Base-by-base conservation (phyloP, 2,113 vertebrate species). In the Opisthocomus hoazin region DNA sequence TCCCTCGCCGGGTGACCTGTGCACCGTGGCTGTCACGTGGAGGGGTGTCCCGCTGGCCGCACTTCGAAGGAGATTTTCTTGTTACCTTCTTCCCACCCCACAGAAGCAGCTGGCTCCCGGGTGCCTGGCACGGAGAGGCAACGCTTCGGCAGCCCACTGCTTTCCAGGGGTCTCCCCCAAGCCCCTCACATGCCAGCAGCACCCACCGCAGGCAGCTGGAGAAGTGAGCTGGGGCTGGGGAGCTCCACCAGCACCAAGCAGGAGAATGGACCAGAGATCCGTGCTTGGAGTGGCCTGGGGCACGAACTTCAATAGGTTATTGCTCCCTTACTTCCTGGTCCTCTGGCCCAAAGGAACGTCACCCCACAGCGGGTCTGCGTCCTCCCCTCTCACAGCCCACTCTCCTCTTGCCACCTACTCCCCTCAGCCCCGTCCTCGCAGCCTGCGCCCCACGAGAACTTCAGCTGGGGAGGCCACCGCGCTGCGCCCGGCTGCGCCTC, bases 1-100 rank as follows among this genome's bases (percentile, higher is more conserved):
- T 51, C 34, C 32, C 60, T 74, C 4, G 0, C 21, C 60, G 3
- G 11, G 45, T 6, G 17, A 66, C 53, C 30, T 34, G 26, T 4
- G 1, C 5, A 5, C 39, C 5, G 1, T 1, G 4, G 51, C 46
- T 54, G 23, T 29, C 12, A 14, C 9, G 1, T 13, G 24, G n/a
- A 1, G 0, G 11, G 26, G 39, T 7, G 3, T 29, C 21, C 46
- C 53, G 54, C 12, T 19, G 36, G 30, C 32, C 3, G 3, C 39
- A 16, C 11, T 30, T 69, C 0, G 2, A 65, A 74, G 76, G 26
- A 68, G 30, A 11, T 73, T 92, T 93, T 48, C 60, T 53, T 90
- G 75, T 63, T 14, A 73, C 68, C 87, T 93, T 54, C 48, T 53
- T 85, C 58, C 75, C 26, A 1, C 48, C 87, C 76, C 10, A 23